Percentiles rank a stretch among this genome's conserved stretches.
phyloP scores from a whole-genome alignment of 2,888 invertebrate species.

The Ypsolopha scabrella region DNA sequence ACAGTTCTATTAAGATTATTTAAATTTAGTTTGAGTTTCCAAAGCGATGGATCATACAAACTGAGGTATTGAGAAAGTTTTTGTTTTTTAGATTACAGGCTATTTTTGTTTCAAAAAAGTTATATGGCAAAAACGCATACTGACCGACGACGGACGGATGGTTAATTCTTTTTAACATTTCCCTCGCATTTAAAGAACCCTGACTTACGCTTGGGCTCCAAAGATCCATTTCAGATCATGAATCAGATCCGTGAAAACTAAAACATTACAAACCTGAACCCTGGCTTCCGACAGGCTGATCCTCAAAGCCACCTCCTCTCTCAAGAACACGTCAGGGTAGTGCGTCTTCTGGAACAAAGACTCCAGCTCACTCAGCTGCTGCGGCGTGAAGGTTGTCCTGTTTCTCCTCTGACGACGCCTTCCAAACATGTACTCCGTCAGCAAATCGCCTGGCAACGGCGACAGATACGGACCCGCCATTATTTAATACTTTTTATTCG shows the following conservation, averaged over 20 bases:
- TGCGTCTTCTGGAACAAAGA: conserved; percentile 94
- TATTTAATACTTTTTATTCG: conserved; percentile 2
- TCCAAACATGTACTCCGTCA: conserved; percentile 94
- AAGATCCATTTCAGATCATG: too few relatives aligned
- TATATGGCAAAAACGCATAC: too few relatives aligned
- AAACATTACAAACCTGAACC: conserved; percentile 78
- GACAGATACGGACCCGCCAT: conserved; percentile 92
- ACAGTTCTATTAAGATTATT: too few relatives aligned
- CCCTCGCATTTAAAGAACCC: too few relatives aligned
- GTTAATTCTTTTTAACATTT: too few relatives aligned
- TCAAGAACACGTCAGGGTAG: conserved; percentile 89
- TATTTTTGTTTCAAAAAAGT: too few relatives aligned
- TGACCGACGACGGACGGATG: too few relatives aligned
- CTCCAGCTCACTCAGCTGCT: conserved; percentile 92
- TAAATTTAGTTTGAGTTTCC: too few relatives aligned
- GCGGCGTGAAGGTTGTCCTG: conserved; percentile 93
- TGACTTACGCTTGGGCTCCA: not conserved
- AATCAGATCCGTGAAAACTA: too few relatives aligned
- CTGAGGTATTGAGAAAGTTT: too few relatives aligned
- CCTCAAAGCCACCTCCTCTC: conserved; percentile 92
- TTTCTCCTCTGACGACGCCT: conserved; percentile 89
- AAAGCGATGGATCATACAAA: too few relatives aligned
- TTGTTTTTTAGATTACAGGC: too few relatives aligned
- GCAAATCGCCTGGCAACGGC: conserved; percentile 86
- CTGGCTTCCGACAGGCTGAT: conserved; percentile 93